Evolutionary conservation across 2,888 invertebrate genomes (phyloP).

Genomic region (Exocentrus adspersus): DNA sequence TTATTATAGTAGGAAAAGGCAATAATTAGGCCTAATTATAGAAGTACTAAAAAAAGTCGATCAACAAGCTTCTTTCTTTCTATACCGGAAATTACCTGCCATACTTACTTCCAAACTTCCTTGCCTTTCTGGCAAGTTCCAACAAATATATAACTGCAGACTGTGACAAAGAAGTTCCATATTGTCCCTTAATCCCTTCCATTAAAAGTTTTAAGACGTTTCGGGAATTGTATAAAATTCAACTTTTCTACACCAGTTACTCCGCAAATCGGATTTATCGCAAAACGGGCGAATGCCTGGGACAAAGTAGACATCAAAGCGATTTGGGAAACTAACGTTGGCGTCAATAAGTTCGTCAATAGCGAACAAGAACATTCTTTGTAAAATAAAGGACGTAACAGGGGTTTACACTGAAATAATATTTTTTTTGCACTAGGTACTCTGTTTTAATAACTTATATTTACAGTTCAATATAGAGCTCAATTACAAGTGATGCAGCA

Average conservation of each 20-base stretch:
- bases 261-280: conserved; percentile 34
- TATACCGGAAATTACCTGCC: conserved; percentile 13
- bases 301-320: neutral
- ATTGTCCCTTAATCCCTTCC: conserved; percentile 28
- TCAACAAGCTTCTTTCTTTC: neutral
- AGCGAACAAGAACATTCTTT: neutral
- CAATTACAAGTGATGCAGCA: too few relatives aligned
- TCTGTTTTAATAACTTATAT: too few relatives aligned
- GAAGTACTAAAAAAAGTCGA: too few relatives aligned
- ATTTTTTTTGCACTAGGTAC: too few relatives aligned
- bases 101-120: neutral
- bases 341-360: neutral
- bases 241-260: conserved; percentile 37
- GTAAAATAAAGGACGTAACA: neutral
- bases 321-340: neutral
- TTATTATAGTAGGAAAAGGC: neutral
- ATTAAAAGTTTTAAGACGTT: conserved; percentile 27
- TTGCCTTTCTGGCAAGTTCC: neutral
- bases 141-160: conserved; percentile 15
- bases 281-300: conserved; percentile 24
- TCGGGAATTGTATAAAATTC: conserved; percentile 29
- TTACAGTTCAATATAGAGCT: too few relatives aligned
- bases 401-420: too few relatives aligned
- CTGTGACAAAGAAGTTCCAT: conserved; percentile 25
- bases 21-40: too few relatives aligned